Base-by-base conservation (phyloP, 2,113 vertebrate species). In the Hepsetus odoe region DNA sequence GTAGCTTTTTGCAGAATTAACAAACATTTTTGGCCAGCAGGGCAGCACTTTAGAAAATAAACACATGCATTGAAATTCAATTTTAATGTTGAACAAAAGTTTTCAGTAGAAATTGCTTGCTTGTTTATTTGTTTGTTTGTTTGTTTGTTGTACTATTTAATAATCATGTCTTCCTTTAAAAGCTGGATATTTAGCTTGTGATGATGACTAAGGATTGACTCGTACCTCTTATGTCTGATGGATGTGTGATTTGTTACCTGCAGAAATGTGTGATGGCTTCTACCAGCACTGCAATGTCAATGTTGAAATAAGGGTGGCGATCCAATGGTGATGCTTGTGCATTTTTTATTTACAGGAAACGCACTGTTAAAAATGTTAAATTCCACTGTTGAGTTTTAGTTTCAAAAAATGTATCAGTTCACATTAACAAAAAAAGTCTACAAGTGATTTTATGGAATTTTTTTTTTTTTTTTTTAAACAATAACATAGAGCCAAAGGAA, bases 101-200 rank as follows among this genome's bases (percentile, higher is more conserved):
- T 20, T 64, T 65, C 3, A n/a, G 33, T 65, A 65, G 20, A n/a
- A n/a, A n/a, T n/a, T 65, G n/a, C 61, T 65, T 35, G 16, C 24
- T 65, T 65, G 61, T 4, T 38, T 64, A n/a, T n/a, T n/a, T n/a
- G n/a, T n/a, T 38, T 64, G 13, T 28, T 61, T 61, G 28, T 49
- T 49, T 49, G 46, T 49, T 49, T 49, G 24, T 61, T 61, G 7
- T 14, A 62, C 59, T 32, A 8, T n/a, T 65, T 65, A 5, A 22
- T 8, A 38, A 65, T 38, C 61, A 65, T 35, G 61, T 65, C 61
- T 65, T 65, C 32, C 61, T 65, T 65, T 65, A 20, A 18, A 32
- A 62, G 16, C 30, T 62, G 28, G 28, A 62, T 5, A 55, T 55
- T 22, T 7, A 33, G 13, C 59, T 32, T 33, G 8, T 62, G 12